Evolutionary conservation across 2,888 invertebrate genomes (phyloP).

Genomic region (Allacma fusca): DNA sequence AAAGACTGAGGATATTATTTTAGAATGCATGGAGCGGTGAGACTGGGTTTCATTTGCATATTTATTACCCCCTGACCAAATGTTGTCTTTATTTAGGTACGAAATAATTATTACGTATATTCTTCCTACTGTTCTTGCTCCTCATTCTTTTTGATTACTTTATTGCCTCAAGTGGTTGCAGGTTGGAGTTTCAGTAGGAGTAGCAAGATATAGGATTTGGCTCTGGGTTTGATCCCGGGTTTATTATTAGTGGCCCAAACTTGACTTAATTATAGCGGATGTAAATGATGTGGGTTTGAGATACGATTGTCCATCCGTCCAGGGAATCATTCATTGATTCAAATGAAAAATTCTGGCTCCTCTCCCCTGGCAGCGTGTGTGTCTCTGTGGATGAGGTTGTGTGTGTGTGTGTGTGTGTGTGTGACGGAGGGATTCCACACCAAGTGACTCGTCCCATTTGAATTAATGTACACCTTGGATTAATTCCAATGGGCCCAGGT

Average conservation of each 20-base stretch:
- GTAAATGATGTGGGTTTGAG: neutral
- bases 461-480: neutral
- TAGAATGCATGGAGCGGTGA: neutral
- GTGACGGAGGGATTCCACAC: no score
- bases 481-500: no score
- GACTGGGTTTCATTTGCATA: conserved; percentile 22
- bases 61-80: conserved; percentile 7
- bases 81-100: conserved; percentile 30
- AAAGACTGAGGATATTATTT: neutral
- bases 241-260: conserved; percentile 19
- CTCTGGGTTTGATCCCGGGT: neutral
- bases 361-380: no score
- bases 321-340: no score
- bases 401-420: no score
- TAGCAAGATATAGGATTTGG: no score
- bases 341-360: no score
- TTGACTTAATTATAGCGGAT: conserved; percentile 20
- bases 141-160: neutral
- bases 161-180: neutral
- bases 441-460: conserved; percentile 1
- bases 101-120: conserved; percentile 2
- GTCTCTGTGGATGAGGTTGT: no score
- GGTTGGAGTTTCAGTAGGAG: no score
- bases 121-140: no score
- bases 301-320: no score